phyloP scores from a whole-genome alignment of 2,888 invertebrate species.

The Pristionchus japonicus region DNA sequence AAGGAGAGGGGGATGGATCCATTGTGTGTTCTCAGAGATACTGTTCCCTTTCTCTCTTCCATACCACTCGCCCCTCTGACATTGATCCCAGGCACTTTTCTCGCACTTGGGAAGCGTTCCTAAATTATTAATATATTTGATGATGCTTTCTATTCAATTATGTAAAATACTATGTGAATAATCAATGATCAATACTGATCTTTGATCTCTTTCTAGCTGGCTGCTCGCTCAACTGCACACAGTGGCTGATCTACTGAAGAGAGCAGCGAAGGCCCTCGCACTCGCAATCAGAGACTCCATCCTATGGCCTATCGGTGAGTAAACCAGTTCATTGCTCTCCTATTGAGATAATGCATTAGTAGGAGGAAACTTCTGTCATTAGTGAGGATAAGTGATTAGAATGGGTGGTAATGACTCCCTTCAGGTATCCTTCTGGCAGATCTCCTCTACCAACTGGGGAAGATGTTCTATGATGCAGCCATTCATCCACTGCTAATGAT shows the following conservation, averaged over 20 bases:
- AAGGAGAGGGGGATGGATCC: background rate
- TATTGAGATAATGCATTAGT: background rate
- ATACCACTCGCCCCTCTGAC: background rate
- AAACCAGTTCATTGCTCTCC: background rate
- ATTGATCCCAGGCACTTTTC: constrained; percentile 6
- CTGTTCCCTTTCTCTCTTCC: background rate
- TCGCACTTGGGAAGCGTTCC: background rate
- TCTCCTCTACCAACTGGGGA: constrained; percentile 48
- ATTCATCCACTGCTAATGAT: constrained; percentile 52
- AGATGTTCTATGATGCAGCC: constrained; percentile 51
- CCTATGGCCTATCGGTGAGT: constrained; percentile 63
- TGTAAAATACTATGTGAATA: background rate
- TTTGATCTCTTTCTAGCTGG: constrained; percentile 34
- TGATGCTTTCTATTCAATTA: background rate
- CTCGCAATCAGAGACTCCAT: constrained; percentile 62
- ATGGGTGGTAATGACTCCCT: background rate
- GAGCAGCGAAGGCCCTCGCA: constrained; percentile 22
- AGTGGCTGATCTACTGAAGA: constrained; percentile 11
- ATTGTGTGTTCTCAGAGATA: constrained; percentile 13
- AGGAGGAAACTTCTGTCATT: too few species aligned
- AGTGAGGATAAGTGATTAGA: background rate
- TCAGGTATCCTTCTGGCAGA: constrained; percentile 50
- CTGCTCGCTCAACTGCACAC: constrained; percentile 12
- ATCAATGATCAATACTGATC: background rate
- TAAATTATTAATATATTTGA: background rate